Percentiles rank a stretch among this genome's conserved stretches.
These are phyloP conservation scores for Sarcophaga subvicina DNA, from an alignment of 2,888 invertebrate genomes.

Conservation along the genomic window DNA sequence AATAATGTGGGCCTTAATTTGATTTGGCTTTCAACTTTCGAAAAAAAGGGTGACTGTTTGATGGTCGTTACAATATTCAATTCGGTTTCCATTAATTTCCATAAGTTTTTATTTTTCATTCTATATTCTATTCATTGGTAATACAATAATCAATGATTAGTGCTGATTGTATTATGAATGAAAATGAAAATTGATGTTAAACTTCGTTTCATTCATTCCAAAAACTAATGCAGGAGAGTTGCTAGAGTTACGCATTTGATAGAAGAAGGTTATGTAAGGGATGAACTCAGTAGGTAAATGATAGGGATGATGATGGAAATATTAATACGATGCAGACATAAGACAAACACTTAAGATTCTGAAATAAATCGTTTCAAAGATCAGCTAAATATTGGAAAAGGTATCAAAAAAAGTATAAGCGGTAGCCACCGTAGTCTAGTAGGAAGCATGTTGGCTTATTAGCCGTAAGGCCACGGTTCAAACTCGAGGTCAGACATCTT, in stretches of 20 bases:
- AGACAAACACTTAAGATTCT: no score
- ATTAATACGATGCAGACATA: no score
- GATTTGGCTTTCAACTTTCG: not conserved
- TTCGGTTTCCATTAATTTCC: not conserved
- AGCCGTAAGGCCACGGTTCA: no score
- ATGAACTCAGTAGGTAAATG: no score
- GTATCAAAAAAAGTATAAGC: no score
- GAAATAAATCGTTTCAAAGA: no score
- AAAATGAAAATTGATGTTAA: slow-evolving; percentile 14
- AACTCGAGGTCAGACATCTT: no score
- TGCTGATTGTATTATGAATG: slow-evolving; percentile 19
- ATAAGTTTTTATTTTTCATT: not conserved
- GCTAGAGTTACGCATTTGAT: slow-evolving; percentile 10
- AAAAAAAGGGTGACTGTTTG: slow-evolving; percentile 7
- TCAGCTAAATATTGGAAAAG: no score
- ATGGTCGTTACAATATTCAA: not conserved
- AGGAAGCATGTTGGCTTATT: no score
- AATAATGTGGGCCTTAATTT: slow-evolving; percentile 47
- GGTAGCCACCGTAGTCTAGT: no score
- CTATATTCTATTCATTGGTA: not conserved
- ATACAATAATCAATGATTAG: slow-evolving; percentile 53
- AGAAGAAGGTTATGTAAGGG: no score
- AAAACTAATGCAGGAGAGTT: not conserved
- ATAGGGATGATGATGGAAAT: no score
- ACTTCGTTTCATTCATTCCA: not conserved